Evolutionary conservation across 2,797 vertebrate species (phyloP), one percentile per base, ranked within the genome.

Genomic region (Delichon dasypus): DNA sequence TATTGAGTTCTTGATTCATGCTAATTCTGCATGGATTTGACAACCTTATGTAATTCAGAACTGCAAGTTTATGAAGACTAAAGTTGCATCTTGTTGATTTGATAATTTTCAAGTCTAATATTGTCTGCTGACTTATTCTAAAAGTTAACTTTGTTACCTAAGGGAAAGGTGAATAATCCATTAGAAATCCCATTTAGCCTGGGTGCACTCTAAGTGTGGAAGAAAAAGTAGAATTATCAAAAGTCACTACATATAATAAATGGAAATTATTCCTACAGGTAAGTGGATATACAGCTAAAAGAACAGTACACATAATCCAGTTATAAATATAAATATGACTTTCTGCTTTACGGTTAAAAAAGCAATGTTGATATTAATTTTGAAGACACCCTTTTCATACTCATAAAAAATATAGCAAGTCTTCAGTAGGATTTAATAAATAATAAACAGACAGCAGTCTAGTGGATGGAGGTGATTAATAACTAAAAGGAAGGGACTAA

Each of bases 381-480:
- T 93, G 91, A 95, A 95, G 77, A 75, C 89, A 95, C 66, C 81
- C 91, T 93, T 97, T 84, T 92, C 91, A 79, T 79, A 75, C 78
- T 93, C 91, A 92, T 95, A 96, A 97, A 95, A 96, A 96, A 92
- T 91, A 95, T n/a, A 96, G 40, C 71, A 94, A 91, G 72, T 88
- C 95, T 96, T 94, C 87, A 82, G 84, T 70, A 89, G 72, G 60
- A 89, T 94, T 94, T 97, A 96, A 97, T 97, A 95, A 96, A 97
- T 97, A 96, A 96, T 94, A 96, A 97, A 96, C 90, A 94, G 93
- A 85, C 93, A 95, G 90, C 85, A 95, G 62, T 95, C 89, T 96
- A 96, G 89, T 89, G 96, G 88, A 94, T 85, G 55, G n/a, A 94
- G 70, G 53, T 95, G 95, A 97, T 96, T 94, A 96, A 97, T 96